A percentile compares a stretch with the other conserved stretches of the same genome.
Evolutionary conservation across 2,113 vertebrate species (phyloP).

Genomic region (Austrofundulus limnaeus): DNA sequence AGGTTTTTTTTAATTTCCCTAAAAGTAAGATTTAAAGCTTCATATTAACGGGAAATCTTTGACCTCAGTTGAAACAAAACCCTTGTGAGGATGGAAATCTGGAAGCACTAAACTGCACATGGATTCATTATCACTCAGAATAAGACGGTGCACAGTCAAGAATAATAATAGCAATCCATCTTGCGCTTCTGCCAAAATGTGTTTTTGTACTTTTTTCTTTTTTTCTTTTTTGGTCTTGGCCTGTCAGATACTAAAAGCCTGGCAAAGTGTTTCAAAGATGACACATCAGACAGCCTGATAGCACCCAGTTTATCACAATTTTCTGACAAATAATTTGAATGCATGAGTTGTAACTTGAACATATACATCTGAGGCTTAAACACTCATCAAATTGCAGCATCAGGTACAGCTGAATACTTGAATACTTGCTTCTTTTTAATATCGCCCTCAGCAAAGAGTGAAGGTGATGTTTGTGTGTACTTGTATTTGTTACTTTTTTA

Average conservation of each 20-base stretch:
- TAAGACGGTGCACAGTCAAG: conserved; percentile 4
- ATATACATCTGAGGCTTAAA: conserved; percentile 9
- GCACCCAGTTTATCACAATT: conserved; percentile 32
- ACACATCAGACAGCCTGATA: conserved; percentile 40
- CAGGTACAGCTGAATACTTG: background rate
- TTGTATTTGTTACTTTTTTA: too few relatives aligned
- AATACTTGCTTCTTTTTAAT: background rate
- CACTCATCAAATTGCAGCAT: conserved; percentile 9
- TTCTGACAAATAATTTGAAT: conserved; percentile 26
- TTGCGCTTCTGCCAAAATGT: conserved; percentile 6
- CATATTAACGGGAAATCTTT: conserved; percentile 5
- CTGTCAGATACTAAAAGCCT: conserved; percentile 23
- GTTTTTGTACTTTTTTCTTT: conserved; percentile 8
- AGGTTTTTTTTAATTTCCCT: too few relatives aligned
- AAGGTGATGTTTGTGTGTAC: too few relatives aligned
- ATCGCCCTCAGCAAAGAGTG: too few relatives aligned
- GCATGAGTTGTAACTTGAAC: conserved; percentile 14
- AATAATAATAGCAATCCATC: conserved; percentile 10
- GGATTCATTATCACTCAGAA: conserved; percentile 17
- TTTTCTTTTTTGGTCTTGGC: background rate
- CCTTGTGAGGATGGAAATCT: conserved; percentile 2
- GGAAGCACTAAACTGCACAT: background rate
- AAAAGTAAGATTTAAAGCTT: background rate
- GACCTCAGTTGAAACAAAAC: conserved; percentile 3
- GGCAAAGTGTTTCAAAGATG: conserved; percentile 38